Percentiles rank a stretch among this genome's conserved stretches.
phyloP scores from a whole-genome alignment of 2,113 vertebrate species.

The Peromyscus polionotus region DNA sequence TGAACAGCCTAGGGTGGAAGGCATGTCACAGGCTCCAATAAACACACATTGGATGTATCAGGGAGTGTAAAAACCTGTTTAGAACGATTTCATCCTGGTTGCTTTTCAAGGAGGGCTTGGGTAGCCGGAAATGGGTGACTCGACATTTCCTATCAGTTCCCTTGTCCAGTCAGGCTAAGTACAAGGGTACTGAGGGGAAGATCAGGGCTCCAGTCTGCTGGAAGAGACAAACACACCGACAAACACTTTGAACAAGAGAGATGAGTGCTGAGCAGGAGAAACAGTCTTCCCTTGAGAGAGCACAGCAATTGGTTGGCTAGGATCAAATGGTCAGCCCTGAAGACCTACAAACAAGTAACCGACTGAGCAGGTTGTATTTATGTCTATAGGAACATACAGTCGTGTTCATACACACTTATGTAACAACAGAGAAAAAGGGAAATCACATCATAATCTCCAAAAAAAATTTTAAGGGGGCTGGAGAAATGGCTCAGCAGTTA shows the following conservation, averaged over 20 bases:
- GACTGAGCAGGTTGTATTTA: neutral
- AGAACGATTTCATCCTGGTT: neutral
- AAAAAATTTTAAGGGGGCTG: too few species aligned
- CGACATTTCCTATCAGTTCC: neutral
- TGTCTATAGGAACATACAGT: neutral
- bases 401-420: too few species aligned
- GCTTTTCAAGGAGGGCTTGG: neutral
- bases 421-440: neutral
- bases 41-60: neutral
- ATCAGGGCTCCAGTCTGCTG: neutral
- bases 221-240: neutral
- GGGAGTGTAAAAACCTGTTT: neutral
- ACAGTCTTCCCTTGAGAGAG: neutral
- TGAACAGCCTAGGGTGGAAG: neutral
- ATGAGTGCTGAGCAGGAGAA: neutral
- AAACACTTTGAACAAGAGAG: neutral
- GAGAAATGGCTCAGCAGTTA: too few species aligned
- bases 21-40: neutral
- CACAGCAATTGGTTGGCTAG: neutral
- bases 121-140: neutral
- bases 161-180: neutral
- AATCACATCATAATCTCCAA: neutral
- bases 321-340: neutral
- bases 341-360: neutral
- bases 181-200: neutral